Evolutionary conservation across 2,797 vertebrate genomes (phyloP).

Genomic region (Champsocephalus esox): DNA sequence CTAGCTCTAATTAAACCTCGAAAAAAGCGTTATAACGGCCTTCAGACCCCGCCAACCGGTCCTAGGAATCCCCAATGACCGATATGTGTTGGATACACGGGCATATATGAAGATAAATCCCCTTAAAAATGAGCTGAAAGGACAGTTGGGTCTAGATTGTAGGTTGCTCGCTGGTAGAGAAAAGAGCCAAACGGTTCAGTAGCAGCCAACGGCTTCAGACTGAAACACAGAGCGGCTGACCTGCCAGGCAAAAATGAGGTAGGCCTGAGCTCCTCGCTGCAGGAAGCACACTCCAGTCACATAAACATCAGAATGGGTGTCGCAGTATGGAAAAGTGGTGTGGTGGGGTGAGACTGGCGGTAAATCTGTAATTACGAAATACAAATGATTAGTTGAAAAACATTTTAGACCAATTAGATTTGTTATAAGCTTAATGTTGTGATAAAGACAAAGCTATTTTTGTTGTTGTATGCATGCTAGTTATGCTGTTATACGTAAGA

Average conservation of each 20-base stretch:
- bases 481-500: neutral
- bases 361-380: slow-evolving; percentile 9
- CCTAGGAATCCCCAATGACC: slow-evolving; percentile 79
- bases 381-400: neutral
- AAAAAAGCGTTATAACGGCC: slow-evolving; percentile 82
- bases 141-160: slow-evolving; percentile 88
- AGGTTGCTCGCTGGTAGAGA: slow-evolving; percentile 91
- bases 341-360: slow-evolving; percentile 32
- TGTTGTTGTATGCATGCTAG: neutral
- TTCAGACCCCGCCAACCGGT: slow-evolving; percentile 64
- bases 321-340: slow-evolving; percentile 70
- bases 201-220: slow-evolving; percentile 93
- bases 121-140: slow-evolving; percentile 78
- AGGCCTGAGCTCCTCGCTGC: slow-evolving; percentile 77
- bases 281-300: slow-evolving; percentile 76
- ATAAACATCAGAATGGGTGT: slow-evolving; percentile 78
- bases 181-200: slow-evolving; percentile 94
- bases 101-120: slow-evolving; percentile 71
- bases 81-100: slow-evolving; percentile 72
- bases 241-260: slow-evolving; percentile 83
- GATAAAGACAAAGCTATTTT: neutral
- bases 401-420: neutral
- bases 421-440: neutral
- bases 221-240: slow-evolving; percentile 82
- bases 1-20: slow-evolving; percentile 73